Evolutionary conservation across 2,888 invertebrate genomes (phyloP), one percentile per base, ranked within the genome.

Genomic region (Lasioglossum oenotherae): DNA sequence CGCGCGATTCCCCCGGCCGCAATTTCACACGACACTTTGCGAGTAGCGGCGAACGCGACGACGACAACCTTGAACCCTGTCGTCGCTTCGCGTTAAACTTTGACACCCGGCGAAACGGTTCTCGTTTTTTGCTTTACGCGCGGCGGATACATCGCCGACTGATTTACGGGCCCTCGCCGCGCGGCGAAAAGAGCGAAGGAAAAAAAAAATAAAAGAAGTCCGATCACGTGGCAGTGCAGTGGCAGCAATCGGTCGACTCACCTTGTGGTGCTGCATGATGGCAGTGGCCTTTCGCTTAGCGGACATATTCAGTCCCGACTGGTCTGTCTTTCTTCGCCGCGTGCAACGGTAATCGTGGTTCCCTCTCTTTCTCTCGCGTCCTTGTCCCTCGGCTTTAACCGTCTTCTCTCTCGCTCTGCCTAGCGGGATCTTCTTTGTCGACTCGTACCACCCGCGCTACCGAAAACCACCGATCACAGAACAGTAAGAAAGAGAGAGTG

Each of bases 261-360:
- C 95, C 95, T 95, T 95, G 93, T 95, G 95, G 95, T 97, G 97
- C 96, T 97, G 97, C 93, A 97, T 97, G 94, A 97, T 96, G 92
- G 97, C 97, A 92, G 97, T 97, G 94, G 97, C 97, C 96, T 97
- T 97, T 95, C 97, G 96, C 96, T 97, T 97, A 91, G 97, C 97
- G 91, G 97, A 97, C 97, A 97, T 97, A 92, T 93, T 95, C 92
- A 91, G 82, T 87, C 88, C 79, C 79, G 84, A 78, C 83, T 82
- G 72, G 69, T 69, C 81, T 82, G 83, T 86, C 82, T 89, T 88
- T 86, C 87, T 84, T 78, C 83, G 84, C 87, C 89, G 89, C 80
- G 81, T 83, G 80, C 80, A 84, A 75, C 86, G 87, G 81, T 84
- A 80, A 87, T 84, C 80, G 78, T 90, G 38, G 75, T 64, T 84